phyloP scores from a whole-genome alignment of 1,140 invertebrate species.

The Gryllus bimaculatus region DNA sequence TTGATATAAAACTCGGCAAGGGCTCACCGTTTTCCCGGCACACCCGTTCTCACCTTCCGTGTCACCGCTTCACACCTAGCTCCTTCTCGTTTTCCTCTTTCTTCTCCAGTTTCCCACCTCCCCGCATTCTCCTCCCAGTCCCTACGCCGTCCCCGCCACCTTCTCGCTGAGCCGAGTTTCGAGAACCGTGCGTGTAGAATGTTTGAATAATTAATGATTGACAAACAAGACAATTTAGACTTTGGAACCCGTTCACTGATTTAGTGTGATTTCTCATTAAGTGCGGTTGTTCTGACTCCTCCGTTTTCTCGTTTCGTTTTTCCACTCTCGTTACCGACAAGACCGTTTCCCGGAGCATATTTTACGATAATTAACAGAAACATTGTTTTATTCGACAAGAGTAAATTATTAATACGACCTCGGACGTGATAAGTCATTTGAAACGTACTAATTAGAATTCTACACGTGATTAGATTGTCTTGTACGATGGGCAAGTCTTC shows the following conservation, averaged over 20 bases:
- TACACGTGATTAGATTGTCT: neutral
- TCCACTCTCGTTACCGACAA: neutral
- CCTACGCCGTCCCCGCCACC: too few species aligned
- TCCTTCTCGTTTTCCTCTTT: neutral
- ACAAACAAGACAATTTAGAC: conserved; percentile 5
- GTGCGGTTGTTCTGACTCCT: neutral
- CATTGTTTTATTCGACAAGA: conserved; percentile 5
- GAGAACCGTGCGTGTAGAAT: neutral
- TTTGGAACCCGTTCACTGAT: neutral
- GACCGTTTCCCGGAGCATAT: neutral
- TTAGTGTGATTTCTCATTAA: conserved; percentile 1
- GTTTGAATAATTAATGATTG: conserved; percentile 6
- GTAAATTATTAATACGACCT: neutral
- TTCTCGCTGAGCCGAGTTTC: neutral
- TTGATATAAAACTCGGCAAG: too few species aligned
- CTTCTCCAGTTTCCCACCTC: neutral
- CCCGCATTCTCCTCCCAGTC: neutral
- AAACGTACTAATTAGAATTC: neutral
- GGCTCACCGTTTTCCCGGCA: too few species aligned
- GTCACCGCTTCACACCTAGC: too few species aligned
- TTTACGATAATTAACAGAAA: neutral
- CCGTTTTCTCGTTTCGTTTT: neutral
- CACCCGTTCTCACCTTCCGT: too few species aligned
- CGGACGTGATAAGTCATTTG: neutral
- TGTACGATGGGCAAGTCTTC: neutral